These are phyloP conservation scores for Orthonyx spaldingii DNA, from an alignment of 2,113 vertebrate species.

Conservation along the genomic window DNA sequence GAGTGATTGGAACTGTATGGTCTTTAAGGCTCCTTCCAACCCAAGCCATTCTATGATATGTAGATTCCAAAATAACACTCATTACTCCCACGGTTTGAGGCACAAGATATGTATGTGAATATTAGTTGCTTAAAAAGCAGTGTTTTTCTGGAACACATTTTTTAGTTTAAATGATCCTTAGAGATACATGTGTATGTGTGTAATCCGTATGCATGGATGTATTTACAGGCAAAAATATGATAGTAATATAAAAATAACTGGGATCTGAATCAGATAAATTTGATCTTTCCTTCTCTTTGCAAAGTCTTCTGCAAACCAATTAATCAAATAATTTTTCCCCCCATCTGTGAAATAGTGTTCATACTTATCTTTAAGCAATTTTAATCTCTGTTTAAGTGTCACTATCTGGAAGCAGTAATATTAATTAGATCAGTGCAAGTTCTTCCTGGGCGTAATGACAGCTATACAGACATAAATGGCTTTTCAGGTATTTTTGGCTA, in stretches of 20 bases:
- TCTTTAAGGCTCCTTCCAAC: background rate
- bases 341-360: background rate
- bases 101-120: background rate
- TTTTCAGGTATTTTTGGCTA: conserved; percentile 45
- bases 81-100: background rate
- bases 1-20: background rate
- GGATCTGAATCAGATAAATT: background rate
- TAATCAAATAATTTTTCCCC: background rate
- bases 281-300: background rate
- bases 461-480: background rate
- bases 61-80: background rate
- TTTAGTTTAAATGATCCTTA: background rate
- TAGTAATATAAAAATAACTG: background rate
- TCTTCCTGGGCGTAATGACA: conserved; percentile 8
- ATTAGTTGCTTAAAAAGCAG: background rate
- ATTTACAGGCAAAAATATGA: background rate
- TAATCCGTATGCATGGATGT: background rate
- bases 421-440: background rate
- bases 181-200: background rate
- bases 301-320: background rate
- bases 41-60: background rate
- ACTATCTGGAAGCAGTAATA: background rate
- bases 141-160: background rate
- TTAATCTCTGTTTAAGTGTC: background rate
- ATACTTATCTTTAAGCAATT: background rate